Evolutionary conservation across 2,888 invertebrate species (phyloP), one percentile per base, ranked within the genome.

Genomic region (Drosophila fungiperda): DNA sequence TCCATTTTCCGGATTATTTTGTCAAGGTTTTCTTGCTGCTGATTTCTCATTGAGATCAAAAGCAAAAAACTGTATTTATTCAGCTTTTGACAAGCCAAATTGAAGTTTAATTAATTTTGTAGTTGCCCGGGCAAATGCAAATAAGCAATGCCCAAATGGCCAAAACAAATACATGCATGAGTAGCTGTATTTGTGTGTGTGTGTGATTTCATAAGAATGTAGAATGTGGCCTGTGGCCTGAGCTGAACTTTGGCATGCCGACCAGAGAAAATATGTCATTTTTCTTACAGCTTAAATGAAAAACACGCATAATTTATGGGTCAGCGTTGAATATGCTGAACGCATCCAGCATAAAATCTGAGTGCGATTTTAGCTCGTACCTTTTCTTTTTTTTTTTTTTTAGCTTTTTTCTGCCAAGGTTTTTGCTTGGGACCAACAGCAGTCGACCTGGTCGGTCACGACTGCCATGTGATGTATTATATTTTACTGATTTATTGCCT

Each of bases 251-350:
- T 75, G 75, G 57, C 66, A 81, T 69, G 58, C 55, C 55, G 80
- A 77, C 80, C 71, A 55, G 52, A 52, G 68, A 80, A 89, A 89
- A 85, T 85, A 89, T 89, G 90, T 87, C 90, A 85, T 88, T 77
- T 89, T 88, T 74, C 69, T 55, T 76, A 65, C 42, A 68, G 72
- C 73, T 82, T 75, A 75, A 65, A 76, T 68, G 68, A 73, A 83
- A 83, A 87, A 73, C 73, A 73, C 67, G 71, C 76, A 89, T 85
- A 86, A 85, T 85, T 85, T 85, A 85, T 85, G 85, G 68, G 65
- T 29, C 50, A 33, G 49, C 54, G 38, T 72, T 55, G 78, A 49
- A 59, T 65, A 63, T 76, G 63, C 48, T 73, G 59, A 59, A 70
- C 58, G 68, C 81, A 76, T 68, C 58, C 81, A 78, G 78, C 81